These are phyloP conservation scores for Pygoscelis antarcticus DNA, from an alignment of 2,113 vertebrate species.

Conservation along the genomic window DNA sequence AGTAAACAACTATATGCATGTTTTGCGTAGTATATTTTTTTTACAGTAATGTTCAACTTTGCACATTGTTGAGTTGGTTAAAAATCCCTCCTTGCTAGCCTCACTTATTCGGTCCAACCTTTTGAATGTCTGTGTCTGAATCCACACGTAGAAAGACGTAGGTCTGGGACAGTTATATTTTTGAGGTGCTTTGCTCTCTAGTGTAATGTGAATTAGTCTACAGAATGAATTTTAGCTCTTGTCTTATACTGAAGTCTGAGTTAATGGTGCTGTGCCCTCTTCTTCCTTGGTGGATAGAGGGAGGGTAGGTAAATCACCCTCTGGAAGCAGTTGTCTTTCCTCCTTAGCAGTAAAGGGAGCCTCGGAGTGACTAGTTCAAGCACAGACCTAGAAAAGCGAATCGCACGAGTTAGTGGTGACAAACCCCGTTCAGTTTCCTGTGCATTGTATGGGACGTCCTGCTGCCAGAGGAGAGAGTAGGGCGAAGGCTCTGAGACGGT, in stretches of 20 bases:
- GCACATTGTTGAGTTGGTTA: neutral
- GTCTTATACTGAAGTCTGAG: neutral
- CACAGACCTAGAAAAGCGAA: neutral
- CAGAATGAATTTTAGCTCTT: neutral
- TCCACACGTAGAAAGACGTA: neutral
- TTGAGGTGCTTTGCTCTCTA: neutral
- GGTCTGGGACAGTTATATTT: neutral
- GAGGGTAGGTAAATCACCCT: neutral
- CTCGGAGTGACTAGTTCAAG: neutral
- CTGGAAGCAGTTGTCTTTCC: neutral
- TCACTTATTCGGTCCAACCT: neutral
- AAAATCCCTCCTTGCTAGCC: neutral
- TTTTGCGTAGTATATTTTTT: neutral
- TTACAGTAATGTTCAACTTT: neutral
- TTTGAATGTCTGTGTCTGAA: neutral
- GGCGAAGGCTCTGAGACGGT: accelerated
- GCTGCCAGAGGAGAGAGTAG: neutral
- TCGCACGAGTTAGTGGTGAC: neutral
- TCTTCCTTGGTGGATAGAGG: neutral
- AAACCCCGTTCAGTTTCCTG: accelerated
- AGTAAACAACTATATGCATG: accelerated
- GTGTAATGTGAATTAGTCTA: neutral
- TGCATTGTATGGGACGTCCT: accelerated
- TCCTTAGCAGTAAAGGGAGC: neutral
- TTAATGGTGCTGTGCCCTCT: neutral